Base-by-base conservation (phyloP, 2,797 vertebrate species). In the Sus cebifrons region DNA sequence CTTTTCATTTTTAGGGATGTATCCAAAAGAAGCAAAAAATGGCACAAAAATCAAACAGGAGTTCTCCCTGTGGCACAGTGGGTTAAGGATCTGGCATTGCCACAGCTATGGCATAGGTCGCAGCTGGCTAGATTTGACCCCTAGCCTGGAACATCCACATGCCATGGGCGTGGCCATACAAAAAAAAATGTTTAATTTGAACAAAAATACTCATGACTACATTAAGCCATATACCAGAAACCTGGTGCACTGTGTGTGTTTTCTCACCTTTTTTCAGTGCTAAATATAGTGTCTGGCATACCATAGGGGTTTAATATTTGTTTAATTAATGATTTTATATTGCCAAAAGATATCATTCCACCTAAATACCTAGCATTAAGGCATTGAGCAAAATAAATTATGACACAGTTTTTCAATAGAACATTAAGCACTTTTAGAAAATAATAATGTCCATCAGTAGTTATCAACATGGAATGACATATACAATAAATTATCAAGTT, bases 381-480 rank as follows among this genome's bases (percentile, higher is more conserved):
- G 0, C 2, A 81, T 5, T 75, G 13, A 78, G 7, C 40, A 96
- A 91, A 92, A 87, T 62, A 81, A 92, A 60, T 36, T 36, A 77
- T 78, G 8, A 36, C 25, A 79, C 6, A 65, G n/a, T 29, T 86
- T 96, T 95, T 70, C 1, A 91, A 36, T 52, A 73, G 29, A 89
- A 86, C 81, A 54, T 54, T 85, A 84, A n/a, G 8, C 32, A 91
- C 10, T 20, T 91, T 94, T 94, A 77, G 74, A 75, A 96, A 94
- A 96, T 91, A 92, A 95, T 88, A 93, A 89, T n/a, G 27, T 54
- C 20, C 75, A 25, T 81, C 8, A 52, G 36, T 89, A 71, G 58
- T 78, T 78, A 56, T 56, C 73, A 25, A 82, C 14, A 64, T 73
- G 20, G 1, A 49, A 75, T 68, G 36, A 56, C 5, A 73, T 83